phyloP scores from a whole-genome alignment of 2,888 invertebrate genomes.

The Chloromyia formosa region DNA sequence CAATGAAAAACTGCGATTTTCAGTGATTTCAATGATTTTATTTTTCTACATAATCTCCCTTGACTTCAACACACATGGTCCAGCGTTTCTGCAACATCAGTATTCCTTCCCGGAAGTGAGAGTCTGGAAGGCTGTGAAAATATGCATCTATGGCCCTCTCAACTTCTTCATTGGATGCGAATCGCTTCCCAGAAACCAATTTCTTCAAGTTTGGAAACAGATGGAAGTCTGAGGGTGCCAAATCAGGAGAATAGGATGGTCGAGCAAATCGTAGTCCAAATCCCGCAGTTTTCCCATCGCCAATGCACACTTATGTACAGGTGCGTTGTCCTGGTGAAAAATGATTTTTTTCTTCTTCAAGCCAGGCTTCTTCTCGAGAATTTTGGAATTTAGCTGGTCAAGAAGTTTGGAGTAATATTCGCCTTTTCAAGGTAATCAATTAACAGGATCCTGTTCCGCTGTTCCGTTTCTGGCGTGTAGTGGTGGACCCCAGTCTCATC shows the following conservation, averaged over 20 bases:
- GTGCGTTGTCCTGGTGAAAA: not conserved
- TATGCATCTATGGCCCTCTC: not conserved
- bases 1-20: too few species aligned
- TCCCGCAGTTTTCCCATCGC: not conserved
- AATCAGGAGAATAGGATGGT: not conserved
- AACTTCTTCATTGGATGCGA: not conserved
- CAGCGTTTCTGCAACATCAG: not conserved
- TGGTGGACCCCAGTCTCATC: too few species aligned
- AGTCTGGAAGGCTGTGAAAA: not conserved
- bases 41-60: not conserved
- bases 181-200: not conserved
- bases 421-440: too few species aligned
- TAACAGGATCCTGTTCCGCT: too few species aligned
- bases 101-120: too few species aligned
- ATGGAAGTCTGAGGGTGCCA: not conserved
- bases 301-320: not conserved
- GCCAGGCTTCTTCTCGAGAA: not conserved
- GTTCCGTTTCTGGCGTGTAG: too few species aligned
- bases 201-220: not conserved
- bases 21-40: too few species aligned
- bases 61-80: not conserved
- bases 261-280: not conserved
- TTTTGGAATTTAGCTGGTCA: too few species aligned
- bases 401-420: too few species aligned
- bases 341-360: not conserved